Conservation (phyloP, 2,113 vertebrate species). For the Naja naja region DNA sequence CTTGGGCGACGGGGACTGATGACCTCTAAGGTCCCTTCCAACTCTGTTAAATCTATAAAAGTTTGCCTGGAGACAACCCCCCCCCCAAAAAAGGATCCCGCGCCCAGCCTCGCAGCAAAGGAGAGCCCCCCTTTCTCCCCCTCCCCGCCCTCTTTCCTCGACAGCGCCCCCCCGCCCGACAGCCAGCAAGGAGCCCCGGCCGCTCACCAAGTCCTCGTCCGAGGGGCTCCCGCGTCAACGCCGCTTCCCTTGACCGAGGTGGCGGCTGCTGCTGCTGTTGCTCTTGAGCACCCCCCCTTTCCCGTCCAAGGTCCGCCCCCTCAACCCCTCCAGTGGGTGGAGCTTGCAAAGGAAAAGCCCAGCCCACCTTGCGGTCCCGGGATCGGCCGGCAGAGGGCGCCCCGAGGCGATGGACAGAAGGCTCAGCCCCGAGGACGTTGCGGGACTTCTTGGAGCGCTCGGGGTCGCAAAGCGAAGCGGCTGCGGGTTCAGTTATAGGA, state of each 20-base stretch:
- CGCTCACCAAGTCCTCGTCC: background rate
- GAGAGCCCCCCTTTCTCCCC: background rate
- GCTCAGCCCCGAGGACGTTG: background rate
- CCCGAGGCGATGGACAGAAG: background rate
- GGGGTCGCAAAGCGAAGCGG: background rate
- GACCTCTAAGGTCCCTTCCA: no score
- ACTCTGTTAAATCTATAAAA: background rate
- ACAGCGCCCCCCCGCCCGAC: background rate
- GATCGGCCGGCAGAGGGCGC: background rate
- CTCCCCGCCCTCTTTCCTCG: background rate
- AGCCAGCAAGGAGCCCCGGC: background rate
- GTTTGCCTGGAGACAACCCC: background rate
- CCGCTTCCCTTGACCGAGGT: background rate
- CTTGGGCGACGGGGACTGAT: no score
- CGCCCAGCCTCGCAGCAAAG: background rate
- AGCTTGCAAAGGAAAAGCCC: background rate
- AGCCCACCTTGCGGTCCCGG: background rate
- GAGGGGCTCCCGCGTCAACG: no score
- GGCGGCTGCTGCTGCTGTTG: no score
- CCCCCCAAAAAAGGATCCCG: no score
- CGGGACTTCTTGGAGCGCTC: background rate
- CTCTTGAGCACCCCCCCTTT: background rate
- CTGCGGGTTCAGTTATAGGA: background rate
- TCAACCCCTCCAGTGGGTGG: background rate
- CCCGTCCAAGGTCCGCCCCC: background rate